Conservation (phyloP, 2,797 vertebrate genomes). For the Parauchenoglanis punctatus region DNA sequence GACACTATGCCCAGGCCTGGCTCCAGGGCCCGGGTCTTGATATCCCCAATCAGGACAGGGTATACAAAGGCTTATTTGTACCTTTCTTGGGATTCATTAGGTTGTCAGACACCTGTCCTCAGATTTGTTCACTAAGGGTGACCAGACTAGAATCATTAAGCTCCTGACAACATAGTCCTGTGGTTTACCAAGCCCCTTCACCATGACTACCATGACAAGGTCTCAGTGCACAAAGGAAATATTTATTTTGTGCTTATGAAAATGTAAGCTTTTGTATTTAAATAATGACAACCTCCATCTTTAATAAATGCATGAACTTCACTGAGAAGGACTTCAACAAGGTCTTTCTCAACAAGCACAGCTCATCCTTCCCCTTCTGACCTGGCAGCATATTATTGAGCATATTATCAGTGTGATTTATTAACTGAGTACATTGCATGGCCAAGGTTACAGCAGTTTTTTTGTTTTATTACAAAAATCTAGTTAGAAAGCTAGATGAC, state of each 20-base stretch:
- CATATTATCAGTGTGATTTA: neutral
- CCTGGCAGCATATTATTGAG: constrained; percentile 44
- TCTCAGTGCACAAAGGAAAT: constrained; percentile 12
- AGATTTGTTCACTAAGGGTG: constrained; percentile 3
- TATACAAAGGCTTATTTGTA: neutral
- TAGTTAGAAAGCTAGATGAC: neutral
- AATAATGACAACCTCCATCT: constrained; percentile 5
- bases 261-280: neutral
- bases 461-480: neutral
- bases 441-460: neutral
- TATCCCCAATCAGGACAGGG: neutral
- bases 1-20: neutral
- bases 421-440: neutral
- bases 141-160: neutral
- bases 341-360: constrained; percentile 27
- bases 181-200: neutral
- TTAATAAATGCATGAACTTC: constrained; percentile 43
- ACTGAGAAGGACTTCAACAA: neutral
- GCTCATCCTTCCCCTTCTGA: constrained; percentile 50
- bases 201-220: neutral
- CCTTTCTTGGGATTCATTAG: neutral
- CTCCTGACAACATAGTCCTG: neutral
- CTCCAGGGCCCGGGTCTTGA: neutral
- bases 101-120: neutral
- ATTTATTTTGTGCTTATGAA: neutral